phyloP scores from a whole-genome alignment of 2,888 invertebrate genomes.

The Phengaris arion region DNA sequence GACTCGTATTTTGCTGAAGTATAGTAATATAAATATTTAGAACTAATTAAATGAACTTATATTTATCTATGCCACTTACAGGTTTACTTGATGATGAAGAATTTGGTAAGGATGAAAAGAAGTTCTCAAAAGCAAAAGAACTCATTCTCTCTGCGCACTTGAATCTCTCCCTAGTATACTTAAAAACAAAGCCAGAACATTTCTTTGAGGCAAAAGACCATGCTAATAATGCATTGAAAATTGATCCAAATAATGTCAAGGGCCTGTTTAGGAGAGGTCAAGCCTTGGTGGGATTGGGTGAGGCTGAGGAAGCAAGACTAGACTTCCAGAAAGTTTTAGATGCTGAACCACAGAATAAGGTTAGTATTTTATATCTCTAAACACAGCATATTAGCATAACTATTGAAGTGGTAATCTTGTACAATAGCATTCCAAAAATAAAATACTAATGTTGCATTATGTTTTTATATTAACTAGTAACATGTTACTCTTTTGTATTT shows the following conservation, averaged over 20 bases:
- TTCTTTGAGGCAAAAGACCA: slow-evolving; percentile 84
- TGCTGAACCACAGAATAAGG: slow-evolving; percentile 90
- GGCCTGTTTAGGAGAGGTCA: slow-evolving; percentile 93
- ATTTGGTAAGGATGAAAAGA: slow-evolving; percentile 50
- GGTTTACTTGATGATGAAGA: slow-evolving; percentile 54
- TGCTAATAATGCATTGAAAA: slow-evolving; percentile 87
- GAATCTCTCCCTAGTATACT: slow-evolving; percentile 89
- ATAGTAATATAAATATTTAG: not conserved
- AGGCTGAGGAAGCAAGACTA: slow-evolving; percentile 86
- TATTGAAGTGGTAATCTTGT: not conserved
- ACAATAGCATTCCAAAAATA: not conserved
- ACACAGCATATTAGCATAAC: not conserved
- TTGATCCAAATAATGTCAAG: slow-evolving; percentile 90
- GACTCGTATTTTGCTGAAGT: not conserved
- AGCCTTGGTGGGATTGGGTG: slow-evolving; percentile 86
- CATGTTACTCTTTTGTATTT: not conserved
- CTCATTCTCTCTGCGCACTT: slow-evolving; percentile 85
- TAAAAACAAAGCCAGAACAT: slow-evolving; percentile 85
- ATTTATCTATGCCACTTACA: slow-evolving; percentile 38
- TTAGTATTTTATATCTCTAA: slow-evolving; percentile 37
- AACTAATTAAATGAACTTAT: not conserved
- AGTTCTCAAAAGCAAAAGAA: slow-evolving; percentile 52
- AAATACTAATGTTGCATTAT: not conserved
- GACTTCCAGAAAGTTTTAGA: slow-evolving; percentile 89
- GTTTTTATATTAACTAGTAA: not conserved